These are phyloP conservation scores for Magallana ariakensis DNA, from an alignment of 1,140 invertebrate species.

Conservation along the genomic window DNA sequence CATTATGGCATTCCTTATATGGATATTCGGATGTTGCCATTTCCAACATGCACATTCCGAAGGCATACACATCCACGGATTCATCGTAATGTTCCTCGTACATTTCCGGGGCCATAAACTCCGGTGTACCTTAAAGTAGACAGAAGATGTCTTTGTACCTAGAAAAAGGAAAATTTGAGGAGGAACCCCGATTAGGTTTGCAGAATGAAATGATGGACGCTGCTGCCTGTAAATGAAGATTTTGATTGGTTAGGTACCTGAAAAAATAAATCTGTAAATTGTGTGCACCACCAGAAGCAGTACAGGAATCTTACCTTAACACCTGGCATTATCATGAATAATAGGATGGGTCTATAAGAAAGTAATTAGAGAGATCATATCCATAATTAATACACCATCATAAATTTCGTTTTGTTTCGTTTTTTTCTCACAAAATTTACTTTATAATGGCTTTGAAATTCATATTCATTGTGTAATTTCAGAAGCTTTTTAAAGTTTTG, in stretches of 20 bases:
- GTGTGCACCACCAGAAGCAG: not conserved
- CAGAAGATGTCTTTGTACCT: slow-evolving; percentile 75
- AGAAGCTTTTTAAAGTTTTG: too few relatives aligned
- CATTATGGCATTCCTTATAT: slow-evolving; percentile 97
- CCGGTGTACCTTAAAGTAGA: slow-evolving; percentile 88
- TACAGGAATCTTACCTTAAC: slow-evolving; percentile 29
- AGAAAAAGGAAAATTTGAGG: slow-evolving; percentile 69
- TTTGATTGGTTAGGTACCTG: not conserved
- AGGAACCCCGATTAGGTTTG: slow-evolving; percentile 67
- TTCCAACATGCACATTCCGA: slow-evolving; percentile 99
- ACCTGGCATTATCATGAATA: not conserved
- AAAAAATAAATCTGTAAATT: not conserved
- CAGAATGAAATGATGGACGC: not conserved
- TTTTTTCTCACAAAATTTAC: too few relatives aligned
- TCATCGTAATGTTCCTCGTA: slow-evolving; percentile 99
- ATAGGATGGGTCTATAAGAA: slow-evolving; percentile 18
- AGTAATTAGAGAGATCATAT: not conserved
- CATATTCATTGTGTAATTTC: too few relatives aligned
- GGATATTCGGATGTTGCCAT: slow-evolving; percentile 99
- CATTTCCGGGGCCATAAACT: slow-evolving; percentile 99
- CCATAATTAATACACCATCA: too few relatives aligned
- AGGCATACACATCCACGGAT: slow-evolving; percentile 99
- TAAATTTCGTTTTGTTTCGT: too few relatives aligned
- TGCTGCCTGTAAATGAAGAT: slow-evolving; percentile 27
- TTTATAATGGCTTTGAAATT: too few relatives aligned